Conservation (phyloP, 2,888 invertebrate genomes). For the Scaptomyza flava region DNA sequence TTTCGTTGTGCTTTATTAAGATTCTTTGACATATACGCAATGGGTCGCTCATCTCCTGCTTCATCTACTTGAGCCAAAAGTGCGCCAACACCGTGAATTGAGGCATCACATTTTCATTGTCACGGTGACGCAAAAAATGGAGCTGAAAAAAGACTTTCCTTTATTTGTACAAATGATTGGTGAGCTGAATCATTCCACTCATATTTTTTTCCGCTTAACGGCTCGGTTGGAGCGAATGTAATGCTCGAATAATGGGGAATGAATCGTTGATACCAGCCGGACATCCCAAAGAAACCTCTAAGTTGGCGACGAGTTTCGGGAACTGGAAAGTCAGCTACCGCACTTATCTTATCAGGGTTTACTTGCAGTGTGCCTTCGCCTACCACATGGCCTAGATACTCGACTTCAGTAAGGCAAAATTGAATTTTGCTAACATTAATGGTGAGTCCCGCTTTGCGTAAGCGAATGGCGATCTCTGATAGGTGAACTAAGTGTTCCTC, state of each 20-base stretch:
- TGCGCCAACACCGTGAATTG: not conserved
- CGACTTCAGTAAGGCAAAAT: slow-evolving; percentile 8
- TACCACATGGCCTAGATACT: not conserved
- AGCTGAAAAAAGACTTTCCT: not conserved
- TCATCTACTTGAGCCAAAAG: slow-evolving; percentile 6
- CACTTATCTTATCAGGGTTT: not conserved
- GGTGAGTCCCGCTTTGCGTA: not conserved
- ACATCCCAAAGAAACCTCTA: slow-evolving; percentile 10
- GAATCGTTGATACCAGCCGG: slow-evolving; percentile 17
- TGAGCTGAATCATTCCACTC: slow-evolving; percentile 10
- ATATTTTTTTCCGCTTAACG: slow-evolving; percentile 1
- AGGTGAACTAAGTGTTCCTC: slow-evolving; percentile 6
- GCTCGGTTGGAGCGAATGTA: too few species aligned
- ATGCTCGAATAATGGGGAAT: not conserved
- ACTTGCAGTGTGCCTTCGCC: too few species aligned
- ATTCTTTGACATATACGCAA: slow-evolving; percentile 22
- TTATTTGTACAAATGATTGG: not conserved
- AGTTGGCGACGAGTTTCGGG: slow-evolving; percentile 15
- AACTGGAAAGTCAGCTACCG: slow-evolving; percentile 1
- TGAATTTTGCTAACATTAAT: slow-evolving; percentile 5
- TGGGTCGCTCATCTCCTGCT: slow-evolving; percentile 6
- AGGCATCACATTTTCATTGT: slow-evolving; percentile 10
- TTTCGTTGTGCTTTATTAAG: slow-evolving; percentile 19
- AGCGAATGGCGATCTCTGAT: not conserved
- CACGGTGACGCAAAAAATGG: too few species aligned